Base-by-base conservation (phyloP, 2,797 vertebrate genomes). In the Peromyscus nudipes region DNA sequence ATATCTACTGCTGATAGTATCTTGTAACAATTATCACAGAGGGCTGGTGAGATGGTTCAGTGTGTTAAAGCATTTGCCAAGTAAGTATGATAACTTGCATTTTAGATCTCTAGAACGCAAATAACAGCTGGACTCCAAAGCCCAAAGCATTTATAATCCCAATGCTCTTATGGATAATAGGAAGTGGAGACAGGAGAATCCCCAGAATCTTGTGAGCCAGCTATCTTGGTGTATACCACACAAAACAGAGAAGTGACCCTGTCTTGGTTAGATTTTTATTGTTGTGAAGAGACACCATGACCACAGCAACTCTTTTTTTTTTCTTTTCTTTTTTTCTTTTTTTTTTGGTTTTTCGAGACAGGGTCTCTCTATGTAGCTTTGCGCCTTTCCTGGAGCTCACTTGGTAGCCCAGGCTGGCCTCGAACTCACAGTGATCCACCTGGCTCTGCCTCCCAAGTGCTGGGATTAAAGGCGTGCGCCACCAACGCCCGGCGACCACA, bases 21-120 rank as follows among this genome's bases (percentile, higher is more conserved):
- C 0, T 62, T 81, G 64, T 71, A 94, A 86, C 46, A 92, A 92
- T 67, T 85, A 89, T 82, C 37, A 67, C 67, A 88, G 69, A 90
- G 16, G 60, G 27, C 9, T 43, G 29, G 82, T 62, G 64, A 85
- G 11, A 67, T 49, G 31, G 43, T 14, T 85, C 31, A 49, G 43
- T 85, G 43, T 3, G 83, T 85, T 49, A 85, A 46, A 23, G 10
- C 62, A 49, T 67, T 85, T 67, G 40, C 64, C 62, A 67, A 34
- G 62, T 34, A 84, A 65, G 29, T 67, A 85, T 85, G 46, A n/a
- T 19, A 6, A 46, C 11, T 34, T 49, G 83, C 21, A 25, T 67
- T 85, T 85, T 10, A 85, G 43, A 49, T 67, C 29, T 34, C 83
- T 31, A 85, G 43, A 67, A 85, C 2, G 23, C 29, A 85, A 64